Percentiles rank a stretch among this genome's conserved stretches.
These are phyloP conservation scores for Pinna nobilis DNA, from an alignment of 1,140 invertebrate genomes.

Conservation along the genomic window DNA sequence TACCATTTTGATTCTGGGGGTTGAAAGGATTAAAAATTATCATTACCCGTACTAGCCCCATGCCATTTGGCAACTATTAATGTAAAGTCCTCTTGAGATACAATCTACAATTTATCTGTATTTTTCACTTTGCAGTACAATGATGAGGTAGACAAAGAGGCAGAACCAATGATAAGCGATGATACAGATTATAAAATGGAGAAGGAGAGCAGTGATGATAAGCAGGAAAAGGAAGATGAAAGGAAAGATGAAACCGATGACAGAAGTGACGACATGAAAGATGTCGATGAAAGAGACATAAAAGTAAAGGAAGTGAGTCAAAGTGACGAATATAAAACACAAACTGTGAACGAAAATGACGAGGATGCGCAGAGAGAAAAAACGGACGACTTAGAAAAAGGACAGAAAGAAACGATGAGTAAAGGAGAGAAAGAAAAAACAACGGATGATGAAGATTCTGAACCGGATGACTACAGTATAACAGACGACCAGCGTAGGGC, in stretches of 20 bases:
- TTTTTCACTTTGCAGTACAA: too few species aligned
- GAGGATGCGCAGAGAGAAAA: background rate
- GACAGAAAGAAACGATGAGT: conserved; percentile 19
- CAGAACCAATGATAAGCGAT: background rate
- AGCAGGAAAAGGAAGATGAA: background rate
- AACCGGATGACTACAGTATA: conserved; percentile 61
- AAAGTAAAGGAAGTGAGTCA: background rate
- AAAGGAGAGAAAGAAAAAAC: conserved; percentile 39
- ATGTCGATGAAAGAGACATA: background rate
- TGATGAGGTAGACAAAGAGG: background rate
- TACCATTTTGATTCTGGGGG: too few species aligned
- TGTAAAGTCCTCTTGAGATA: too few species aligned
- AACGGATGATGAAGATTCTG: conserved; percentile 58
- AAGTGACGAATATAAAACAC: background rate
- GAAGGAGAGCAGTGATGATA: background rate
- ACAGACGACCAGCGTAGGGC: conserved; percentile 68
- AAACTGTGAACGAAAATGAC: conserved; percentile 4
- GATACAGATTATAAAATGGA: background rate
- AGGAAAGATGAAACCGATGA: background rate
- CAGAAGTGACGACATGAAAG: background rate
- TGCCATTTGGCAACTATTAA: too few species aligned
- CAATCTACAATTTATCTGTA: too few species aligned
- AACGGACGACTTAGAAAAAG: conserved; percentile 2
- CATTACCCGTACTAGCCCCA: too few species aligned
- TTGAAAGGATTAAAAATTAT: too few species aligned